A percentile compares a stretch with the other conserved stretches of the same genome.
phyloP scores from a whole-genome alignment of 2,113 vertebrate genomes.

The Brachirus orientalis region DNA sequence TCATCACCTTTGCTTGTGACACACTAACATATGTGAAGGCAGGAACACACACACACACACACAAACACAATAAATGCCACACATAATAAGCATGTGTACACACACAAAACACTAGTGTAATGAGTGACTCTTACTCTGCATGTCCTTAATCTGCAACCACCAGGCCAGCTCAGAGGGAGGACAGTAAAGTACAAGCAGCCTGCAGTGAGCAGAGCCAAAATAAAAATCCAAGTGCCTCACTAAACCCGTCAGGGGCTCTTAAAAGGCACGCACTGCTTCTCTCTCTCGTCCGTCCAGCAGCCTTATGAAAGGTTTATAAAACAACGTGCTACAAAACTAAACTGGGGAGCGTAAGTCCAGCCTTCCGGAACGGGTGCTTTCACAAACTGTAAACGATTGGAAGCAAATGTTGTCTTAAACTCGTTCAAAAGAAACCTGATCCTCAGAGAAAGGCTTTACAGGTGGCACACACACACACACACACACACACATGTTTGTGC shows the following conservation, averaged over 20 bases:
- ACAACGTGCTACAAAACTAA: conserved; percentile 38
- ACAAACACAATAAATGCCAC: conserved; percentile 31
- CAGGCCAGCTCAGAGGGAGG: conserved; percentile 66
- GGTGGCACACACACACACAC: conserved; percentile 50
- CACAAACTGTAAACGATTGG: conserved; percentile 74
- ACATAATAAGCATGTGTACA: conserved; percentile 42
- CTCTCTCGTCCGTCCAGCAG: conserved; percentile 43
- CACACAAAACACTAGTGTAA: conserved; percentile 45
- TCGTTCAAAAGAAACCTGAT: conserved; percentile 81
- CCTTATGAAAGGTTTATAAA: conserved; percentile 59
- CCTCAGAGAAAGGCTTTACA: conserved; percentile 71
- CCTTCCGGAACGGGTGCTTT: conserved; percentile 66
- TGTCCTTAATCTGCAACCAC: conserved; percentile 67
- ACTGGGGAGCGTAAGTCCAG: conserved; percentile 46
- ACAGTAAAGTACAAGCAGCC: conserved; percentile 75
- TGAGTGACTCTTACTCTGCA: conserved; percentile 61
- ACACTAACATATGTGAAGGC: conserved; percentile 46
- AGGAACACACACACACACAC: conserved; percentile 12
- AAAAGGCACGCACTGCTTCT: conserved; percentile 61
- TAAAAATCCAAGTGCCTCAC: conserved; percentile 72
- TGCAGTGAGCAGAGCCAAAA: conserved; percentile 70
- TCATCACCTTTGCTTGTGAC: conserved; percentile 54
- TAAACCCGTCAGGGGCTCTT: conserved; percentile 68
- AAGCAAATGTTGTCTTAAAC: conserved; percentile 76
- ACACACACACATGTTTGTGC: conserved; percentile 23